phyloP scores from a whole-genome alignment of 2,888 invertebrate species.

The Trissolcus japonicus region DNA sequence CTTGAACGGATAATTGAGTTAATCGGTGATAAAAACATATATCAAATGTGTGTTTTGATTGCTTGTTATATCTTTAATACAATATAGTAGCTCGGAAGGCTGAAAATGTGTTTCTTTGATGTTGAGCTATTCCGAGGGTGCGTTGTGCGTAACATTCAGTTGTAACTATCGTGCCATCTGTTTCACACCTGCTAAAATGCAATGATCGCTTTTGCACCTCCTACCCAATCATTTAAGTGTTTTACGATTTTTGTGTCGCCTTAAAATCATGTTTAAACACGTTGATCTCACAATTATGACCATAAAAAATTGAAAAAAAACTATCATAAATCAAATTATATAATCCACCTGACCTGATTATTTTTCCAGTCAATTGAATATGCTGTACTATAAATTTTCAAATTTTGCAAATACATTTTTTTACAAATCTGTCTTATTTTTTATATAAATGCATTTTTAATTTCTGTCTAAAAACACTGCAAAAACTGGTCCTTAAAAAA shows the following conservation, averaged over 20 bases:
- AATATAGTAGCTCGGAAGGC: conserved; percentile 26
- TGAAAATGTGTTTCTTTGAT: conserved; percentile 38
- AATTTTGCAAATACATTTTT: too few relatives aligned
- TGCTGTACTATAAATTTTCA: too few relatives aligned
- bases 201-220: conserved; percentile 60
- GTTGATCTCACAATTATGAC: neutral
- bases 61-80: conserved; percentile 23
- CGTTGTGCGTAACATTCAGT: conserved; percentile 44
- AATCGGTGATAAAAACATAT: conserved; percentile 21
- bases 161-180: conserved; percentile 67
- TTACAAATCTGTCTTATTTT: too few relatives aligned
- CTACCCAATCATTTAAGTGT: conserved; percentile 56
- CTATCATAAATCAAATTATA: too few relatives aligned
- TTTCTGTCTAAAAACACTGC: too few relatives aligned
- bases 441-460: too few relatives aligned
- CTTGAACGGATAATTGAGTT: conserved; percentile 15
- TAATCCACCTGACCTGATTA: too few relatives aligned
- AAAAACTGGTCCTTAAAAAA: too few relatives aligned
- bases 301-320: too few relatives aligned
- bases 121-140: conserved; percentile 34
- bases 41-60: conserved; percentile 36
- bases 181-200: conserved; percentile 73
- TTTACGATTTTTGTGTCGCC: conserved; percentile 39
- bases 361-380: too few relatives aligned
- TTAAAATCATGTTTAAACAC: conserved; percentile 29